Base-by-base conservation (phyloP, 2,113 vertebrate species). In the Lipotes vexillifer region DNA sequence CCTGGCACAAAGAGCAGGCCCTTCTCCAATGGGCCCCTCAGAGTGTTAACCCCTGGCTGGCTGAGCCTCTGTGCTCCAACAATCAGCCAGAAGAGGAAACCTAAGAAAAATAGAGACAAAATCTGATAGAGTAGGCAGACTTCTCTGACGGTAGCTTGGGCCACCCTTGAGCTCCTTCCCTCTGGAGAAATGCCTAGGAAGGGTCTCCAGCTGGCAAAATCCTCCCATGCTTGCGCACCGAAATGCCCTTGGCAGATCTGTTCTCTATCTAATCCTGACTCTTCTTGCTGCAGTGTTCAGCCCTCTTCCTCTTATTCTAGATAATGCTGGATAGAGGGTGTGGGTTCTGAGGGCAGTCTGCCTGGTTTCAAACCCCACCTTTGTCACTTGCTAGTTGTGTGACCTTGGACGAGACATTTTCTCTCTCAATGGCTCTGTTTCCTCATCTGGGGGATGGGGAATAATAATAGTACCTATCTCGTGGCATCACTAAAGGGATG, bases 41-140 rank as follows among this genome's bases (percentile, higher is more conserved):
- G 88, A 96, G 57, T 12, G 3, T 92, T 97, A 96, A 94, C 75
- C 52, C 86, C 65, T 91, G 77, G 33, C 38, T 78, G 46, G 41
- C 93, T 78, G 72, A 90, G 55, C n/a, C 46, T 65, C 46, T 82
- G 33, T 29, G 41, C 31, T 88, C 31, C 21, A 88, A 61, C 59
- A 88, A 88, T 82, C 49, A 69, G 52, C 8, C 59, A 83, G 71
- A 75, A 57, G 6, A 66, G 59, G 77, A 69, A 80, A 38, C 23
- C 49, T 86, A 55, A 90, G 38, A 46, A 68, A 87, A 83, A 44
- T 0, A 25, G 29, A 96, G 46, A 75, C 14, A 90, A 83, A 72
- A 80, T 65, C 21, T 89, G 21, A 46, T 46, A 86, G 69, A 85
- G 41, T 36, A 11, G 55, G 69, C 55, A 88, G n/a, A 86, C 9